These are phyloP conservation scores for Probosciger aterrimus DNA, from an alignment of 2,113 vertebrate species.

Conservation along the genomic window DNA sequence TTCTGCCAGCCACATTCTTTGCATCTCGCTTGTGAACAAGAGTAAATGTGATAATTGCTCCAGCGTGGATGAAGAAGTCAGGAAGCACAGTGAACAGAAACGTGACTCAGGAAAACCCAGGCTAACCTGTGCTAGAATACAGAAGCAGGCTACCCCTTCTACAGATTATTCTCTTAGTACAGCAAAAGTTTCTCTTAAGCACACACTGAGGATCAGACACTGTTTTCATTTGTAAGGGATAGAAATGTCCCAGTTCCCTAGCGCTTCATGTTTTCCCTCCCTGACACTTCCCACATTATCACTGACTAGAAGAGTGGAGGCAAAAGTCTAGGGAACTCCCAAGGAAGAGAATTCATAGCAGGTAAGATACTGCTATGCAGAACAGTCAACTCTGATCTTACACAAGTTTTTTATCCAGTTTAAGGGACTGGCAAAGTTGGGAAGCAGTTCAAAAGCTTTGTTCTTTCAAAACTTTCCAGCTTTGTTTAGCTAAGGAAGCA, in stretches of 20 bases:
- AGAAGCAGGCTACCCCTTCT: background rate
- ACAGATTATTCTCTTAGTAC: background rate
- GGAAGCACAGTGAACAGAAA: background rate
- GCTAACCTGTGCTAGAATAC: background rate
- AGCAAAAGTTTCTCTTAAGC: background rate
- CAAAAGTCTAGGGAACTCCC: background rate
- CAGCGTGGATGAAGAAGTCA: background rate
- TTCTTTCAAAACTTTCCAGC: background rate
- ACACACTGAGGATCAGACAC: background rate
- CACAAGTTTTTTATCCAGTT: background rate
- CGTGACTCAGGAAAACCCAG: background rate
- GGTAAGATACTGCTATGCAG: background rate
- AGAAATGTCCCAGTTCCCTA: background rate
- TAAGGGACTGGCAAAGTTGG: background rate
- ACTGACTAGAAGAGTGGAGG: background rate
- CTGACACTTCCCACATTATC: background rate
- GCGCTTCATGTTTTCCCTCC: background rate
- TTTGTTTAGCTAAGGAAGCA: background rate
- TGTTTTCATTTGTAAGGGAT: background rate
- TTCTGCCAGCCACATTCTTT: slow-evolving; percentile 37
- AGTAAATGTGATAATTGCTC: slow-evolving; percentile 41
- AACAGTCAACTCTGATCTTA: background rate
- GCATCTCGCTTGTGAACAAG: slow-evolving; percentile 29
- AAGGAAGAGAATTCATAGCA: background rate
- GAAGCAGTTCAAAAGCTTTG: background rate